Base-by-base conservation (phyloP, 2,888 invertebrate species). In the Smittia aterrima region DNA sequence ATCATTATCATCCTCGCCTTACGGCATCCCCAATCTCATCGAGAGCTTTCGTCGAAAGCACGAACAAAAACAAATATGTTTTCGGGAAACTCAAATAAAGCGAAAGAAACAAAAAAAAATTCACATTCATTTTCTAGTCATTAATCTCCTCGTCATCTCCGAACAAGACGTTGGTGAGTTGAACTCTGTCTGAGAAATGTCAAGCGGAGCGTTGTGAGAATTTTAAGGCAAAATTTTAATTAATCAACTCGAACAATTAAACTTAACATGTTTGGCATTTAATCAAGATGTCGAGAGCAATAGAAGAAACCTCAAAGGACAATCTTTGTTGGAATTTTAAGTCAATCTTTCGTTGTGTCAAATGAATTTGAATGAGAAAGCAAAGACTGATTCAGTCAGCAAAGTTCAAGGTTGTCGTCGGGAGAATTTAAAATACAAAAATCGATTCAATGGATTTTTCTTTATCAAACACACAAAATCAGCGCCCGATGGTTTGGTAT, bases 231-330 rank as follows among this genome's bases (percentile, higher is more conserved):
- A 58, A 38, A 20, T 13, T 66, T 66, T 66, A 66, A 66, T 66
- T 66, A 66, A 66, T 66, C 66, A 66, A 40, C n/a, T 1, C 38
- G 9, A 66, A 40, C 66, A 66, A 66, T 66, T 66, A 66, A 66
- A 58, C 2, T 9, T 2, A 58, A 22, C 58, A 58, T 58, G 58
- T 58, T 58, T 27, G 32, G 38, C 11, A 20, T 32, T 66, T 38
- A 66, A 66, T 32, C 32, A 32, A 38, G 38, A 38, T 38, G 66
- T 66, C 66, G 25, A 18, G 25, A 66, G 38, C 66, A 38, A 27
- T 22, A 64, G 3, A 3, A 11, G 47, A 47, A 47, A 47, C 47
- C 16, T 47, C 47, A 47, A n/a, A 47, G 47, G 47, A n/a, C 3
- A 32, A 32, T 9, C 9, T 3, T 32, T 9, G 32, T 32, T 32